These are phyloP conservation scores for Drosophila parvula DNA, from an alignment of 1,140 invertebrate genomes.

Conservation along the genomic window DNA sequence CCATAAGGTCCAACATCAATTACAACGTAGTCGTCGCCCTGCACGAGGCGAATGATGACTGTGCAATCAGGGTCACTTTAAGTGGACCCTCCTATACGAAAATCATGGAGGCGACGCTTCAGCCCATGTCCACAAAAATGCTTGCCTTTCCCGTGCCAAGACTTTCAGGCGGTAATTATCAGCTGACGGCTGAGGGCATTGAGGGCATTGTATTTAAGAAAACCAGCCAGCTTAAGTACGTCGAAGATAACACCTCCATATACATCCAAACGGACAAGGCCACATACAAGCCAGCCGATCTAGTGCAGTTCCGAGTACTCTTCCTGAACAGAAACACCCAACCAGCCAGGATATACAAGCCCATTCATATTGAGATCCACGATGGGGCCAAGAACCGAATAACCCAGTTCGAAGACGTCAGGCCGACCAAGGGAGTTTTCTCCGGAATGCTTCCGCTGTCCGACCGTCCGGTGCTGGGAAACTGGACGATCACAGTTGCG, in stretches of 20 bases:
- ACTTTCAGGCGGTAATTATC: slow-evolving; percentile 90
- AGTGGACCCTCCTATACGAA: slow-evolving; percentile 89
- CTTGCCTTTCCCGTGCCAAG: slow-evolving; percentile 88
- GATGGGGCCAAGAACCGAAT: slow-evolving; percentile 84
- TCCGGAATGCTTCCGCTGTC: slow-evolving; percentile 91
- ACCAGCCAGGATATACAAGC: slow-evolving; percentile 84
- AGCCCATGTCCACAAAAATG: slow-evolving; percentile 88
- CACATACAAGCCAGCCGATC: slow-evolving; percentile 95
- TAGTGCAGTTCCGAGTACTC: slow-evolving; percentile 93
- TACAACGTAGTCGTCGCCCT: slow-evolving; percentile 92
- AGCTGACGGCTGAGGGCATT: slow-evolving; percentile 88
- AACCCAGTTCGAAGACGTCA: slow-evolving; percentile 89
- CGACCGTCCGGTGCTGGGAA: slow-evolving; percentile 93
- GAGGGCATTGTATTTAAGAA: slow-evolving; percentile 90
- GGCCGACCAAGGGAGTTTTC: slow-evolving; percentile 91
- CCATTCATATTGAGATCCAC: slow-evolving; percentile 51
- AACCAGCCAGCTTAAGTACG: slow-evolving; percentile 89
- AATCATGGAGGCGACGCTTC: slow-evolving; percentile 87
- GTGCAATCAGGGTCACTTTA: slow-evolving; percentile 89
- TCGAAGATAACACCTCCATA: slow-evolving; percentile 93
- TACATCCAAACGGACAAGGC: slow-evolving; percentile 98
- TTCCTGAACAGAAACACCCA: slow-evolving; percentile 91
- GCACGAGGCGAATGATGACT: slow-evolving; percentile 86
- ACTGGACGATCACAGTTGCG: slow-evolving; percentile 92
- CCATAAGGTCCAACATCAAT: slow-evolving; percentile 91